Percentiles rank a stretch among this genome's conserved stretches.
Conservation (phyloP, 2,888 invertebrate genomes). For the Trachelus iudaicus region DNA sequence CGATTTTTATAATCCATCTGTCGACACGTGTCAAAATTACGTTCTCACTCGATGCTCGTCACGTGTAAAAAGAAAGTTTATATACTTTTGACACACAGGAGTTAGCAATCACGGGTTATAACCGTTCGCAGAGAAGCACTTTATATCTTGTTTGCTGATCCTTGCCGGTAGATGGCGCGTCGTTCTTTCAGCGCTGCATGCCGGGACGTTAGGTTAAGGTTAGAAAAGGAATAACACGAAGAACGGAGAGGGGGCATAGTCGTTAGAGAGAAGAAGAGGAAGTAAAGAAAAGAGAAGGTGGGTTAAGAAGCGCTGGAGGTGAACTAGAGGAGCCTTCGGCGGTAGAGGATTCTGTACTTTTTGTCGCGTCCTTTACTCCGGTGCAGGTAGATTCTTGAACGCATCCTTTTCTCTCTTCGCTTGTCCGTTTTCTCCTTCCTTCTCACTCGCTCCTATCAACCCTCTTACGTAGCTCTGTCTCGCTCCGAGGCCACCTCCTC, state of each 20-base stretch:
- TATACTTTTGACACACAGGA: too few relatives aligned
- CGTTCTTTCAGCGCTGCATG: too few relatives aligned
- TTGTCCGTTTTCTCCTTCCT: not conserved
- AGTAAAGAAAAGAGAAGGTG: not conserved
- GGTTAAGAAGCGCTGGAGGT: not conserved
- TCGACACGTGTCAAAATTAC: too few relatives aligned
- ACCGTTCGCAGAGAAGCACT: too few relatives aligned
- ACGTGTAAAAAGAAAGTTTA: too few relatives aligned
- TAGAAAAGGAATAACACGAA: not conserved
- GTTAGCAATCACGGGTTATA: too few relatives aligned
- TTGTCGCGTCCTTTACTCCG: not conserved
- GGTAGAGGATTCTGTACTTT: not conserved
- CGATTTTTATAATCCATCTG: too few relatives aligned
- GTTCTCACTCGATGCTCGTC: too few relatives aligned
- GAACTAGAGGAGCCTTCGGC: not conserved
- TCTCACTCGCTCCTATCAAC: slow-evolving; percentile 7
- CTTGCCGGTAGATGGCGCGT: too few relatives aligned
- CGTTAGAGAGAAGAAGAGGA: not conserved
- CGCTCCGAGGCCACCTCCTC: slow-evolving; percentile 6
- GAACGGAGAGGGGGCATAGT: not conserved
- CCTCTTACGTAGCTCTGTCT: slow-evolving; percentile 11
- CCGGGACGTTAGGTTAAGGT: too few relatives aligned
- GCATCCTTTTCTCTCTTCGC: not conserved
- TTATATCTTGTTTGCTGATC: too few relatives aligned
- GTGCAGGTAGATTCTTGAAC: not conserved